Evolutionary conservation across 2,797 vertebrate species (phyloP), one percentile per base, ranked within the genome.

Genomic region (Merluccius polli): DNA sequence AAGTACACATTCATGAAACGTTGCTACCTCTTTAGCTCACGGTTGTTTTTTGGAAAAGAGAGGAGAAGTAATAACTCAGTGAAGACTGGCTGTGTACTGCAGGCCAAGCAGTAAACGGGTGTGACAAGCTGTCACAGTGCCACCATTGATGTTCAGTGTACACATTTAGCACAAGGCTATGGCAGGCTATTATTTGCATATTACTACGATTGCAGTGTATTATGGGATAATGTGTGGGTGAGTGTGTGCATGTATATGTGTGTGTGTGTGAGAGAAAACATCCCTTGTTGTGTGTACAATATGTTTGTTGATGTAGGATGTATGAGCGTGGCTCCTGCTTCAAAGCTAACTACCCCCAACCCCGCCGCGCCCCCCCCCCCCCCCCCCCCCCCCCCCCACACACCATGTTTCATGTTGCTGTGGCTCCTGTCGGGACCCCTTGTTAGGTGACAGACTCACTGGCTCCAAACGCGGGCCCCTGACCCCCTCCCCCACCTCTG

Each of bases 401-500:
- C 90, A 74, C 21, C 12, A 77, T 82, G 48, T 52, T 52, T 52
- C 78, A 75, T 84, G 86, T 92, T 92, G 86, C 90, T 91, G 87
- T 89, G 88, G 81, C 90, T 91, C 83, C 83, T 82, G 86, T 89
- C 79, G n/a, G 79, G 90, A 88, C 90, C 89, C 84, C 84, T 81
- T 75, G 84, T 84, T 87, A 81, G 83, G 84, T 83, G 82, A 89
- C 89, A 94, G 94, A 95, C 92, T 88, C 78, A 70, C 72, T 90
- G 93, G 90, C 93, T 95, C 93, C 93, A 91, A 88, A 80, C 30
- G 30, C 77, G 71, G 84, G 84, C 84, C 87, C 86, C 87, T 79
- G 80, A 86, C 87, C 88, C 87, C 86, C 82, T 84, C 86, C 79
- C 82, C 83, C 82, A 86, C 88, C 79, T 84, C 71, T 75, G n/a